A percentile compares a stretch with the other conserved stretches of the same genome.
phyloP scores from a whole-genome alignment of 37 sponge, comb jelly and placozoan genomes.

The Eunapius fragilis region DNA sequence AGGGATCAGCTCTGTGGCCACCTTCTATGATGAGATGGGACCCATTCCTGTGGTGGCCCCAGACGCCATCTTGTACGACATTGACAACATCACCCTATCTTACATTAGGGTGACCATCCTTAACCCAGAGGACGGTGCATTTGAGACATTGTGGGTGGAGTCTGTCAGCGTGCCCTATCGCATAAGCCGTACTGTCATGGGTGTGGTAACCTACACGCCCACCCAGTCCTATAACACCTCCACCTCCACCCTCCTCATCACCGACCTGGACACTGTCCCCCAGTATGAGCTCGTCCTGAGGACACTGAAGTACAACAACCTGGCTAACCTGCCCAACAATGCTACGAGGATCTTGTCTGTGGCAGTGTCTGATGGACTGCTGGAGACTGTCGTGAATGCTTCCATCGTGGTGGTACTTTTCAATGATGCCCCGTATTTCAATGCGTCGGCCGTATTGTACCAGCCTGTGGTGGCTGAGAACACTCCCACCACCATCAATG shows the following conservation, averaged over 20 bases:
- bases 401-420: constrained; percentile 50
- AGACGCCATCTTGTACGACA: constrained; percentile 52
- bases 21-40: constrained; percentile 76
- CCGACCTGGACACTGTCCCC: constrained; percentile 72
- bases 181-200: constrained; percentile 1
- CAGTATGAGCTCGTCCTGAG: constrained; percentile 78
- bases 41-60: constrained; percentile 56
- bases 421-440: constrained; percentile 90
- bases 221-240: constrained; percentile 63
- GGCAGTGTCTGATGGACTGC: constrained; percentile 74
- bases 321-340: constrained; percentile 73
- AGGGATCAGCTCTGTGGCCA: constrained; percentile 51
- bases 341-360: constrained; percentile 47
- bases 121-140: constrained; percentile 57
- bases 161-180: constrained; percentile 39
- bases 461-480: constrained; percentile 65
- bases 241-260: constrained; percentile 66
- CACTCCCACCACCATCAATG: constrained; percentile 34
- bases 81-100: constrained; percentile 78
- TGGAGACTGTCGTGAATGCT: constrained; percentile 33
- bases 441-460: constrained; percentile 29
- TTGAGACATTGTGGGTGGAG: constrained; percentile 63
- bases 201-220: constrained; percentile 40
- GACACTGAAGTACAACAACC: constrained; percentile 79
- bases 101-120: constrained; percentile 61